Base-by-base conservation (phyloP, 2,113 vertebrate species). In the Tympanuchus pallidicinctus region DNA sequence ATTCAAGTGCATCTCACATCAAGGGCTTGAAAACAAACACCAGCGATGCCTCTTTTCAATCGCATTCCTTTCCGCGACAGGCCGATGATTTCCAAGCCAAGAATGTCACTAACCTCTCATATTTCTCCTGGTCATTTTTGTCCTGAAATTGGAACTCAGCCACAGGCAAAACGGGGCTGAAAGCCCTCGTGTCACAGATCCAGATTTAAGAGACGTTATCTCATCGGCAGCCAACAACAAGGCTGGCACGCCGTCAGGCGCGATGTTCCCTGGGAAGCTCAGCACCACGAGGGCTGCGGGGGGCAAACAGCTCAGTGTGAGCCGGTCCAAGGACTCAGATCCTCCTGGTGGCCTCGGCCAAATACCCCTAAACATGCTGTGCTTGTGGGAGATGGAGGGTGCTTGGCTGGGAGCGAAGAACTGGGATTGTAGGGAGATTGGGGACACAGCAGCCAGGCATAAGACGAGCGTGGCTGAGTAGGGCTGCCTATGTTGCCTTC, bases 201-300 rank as follows among this genome's bases (percentile, higher is more conserved):
- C 94, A 78, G 94, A 95, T 89, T 94, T 88, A 88, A 96, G 96
- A 97, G 97, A 96, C 96, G n/a, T 97, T 95, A 97, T 95, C 97
- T 98, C 97, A 97, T 92, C 73, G 74, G 67, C 5, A 72, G 96
- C 2, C 86, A 71, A 71, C 96, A 94, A 32, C 90, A 65, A 65
- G 93, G 93, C 77, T 32, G 95, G 92, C 96, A 87, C 6, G 22
- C 20, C 27, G 4, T 13, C 74, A 32, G 93, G 85, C 32, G 3
- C 4, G 13, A 63, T 38, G 43, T 70, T 91, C 82, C 93, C 92
- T 88, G 93, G 72, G 22, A 83, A 65, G 56, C 2, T 59, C 63
- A 18, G 64, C 3, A 1, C 8, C 40, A 66, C 0, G 19, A 82
- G 79, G 85, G 73, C 64, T 10, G 2, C 0, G 4, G 83, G 43